These are phyloP conservation scores for Pteruthius melanotis DNA, from an alignment of 2,113 vertebrate species.

Conservation along the genomic window DNA sequence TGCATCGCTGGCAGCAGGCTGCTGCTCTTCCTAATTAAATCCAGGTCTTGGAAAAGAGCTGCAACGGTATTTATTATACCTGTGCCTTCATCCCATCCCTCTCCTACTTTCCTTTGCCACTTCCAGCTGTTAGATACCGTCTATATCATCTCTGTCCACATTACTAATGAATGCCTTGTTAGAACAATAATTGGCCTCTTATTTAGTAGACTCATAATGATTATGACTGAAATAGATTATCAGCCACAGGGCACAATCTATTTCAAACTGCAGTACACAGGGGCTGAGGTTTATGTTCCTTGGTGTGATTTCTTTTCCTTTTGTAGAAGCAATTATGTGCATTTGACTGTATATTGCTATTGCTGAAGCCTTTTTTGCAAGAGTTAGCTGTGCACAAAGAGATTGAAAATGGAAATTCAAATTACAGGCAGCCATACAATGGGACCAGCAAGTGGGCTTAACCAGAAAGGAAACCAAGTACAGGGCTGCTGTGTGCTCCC, in stretches of 20 bases:
- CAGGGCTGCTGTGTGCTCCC: not conserved
- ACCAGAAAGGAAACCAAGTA: not conserved
- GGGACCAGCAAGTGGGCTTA: not conserved
- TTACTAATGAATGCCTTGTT: conserved; percentile 9
- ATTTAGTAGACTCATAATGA: conserved; percentile 11
- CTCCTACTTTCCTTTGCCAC: not conserved
- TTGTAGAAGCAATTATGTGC: conserved; percentile 3
- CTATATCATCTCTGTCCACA: not conserved
- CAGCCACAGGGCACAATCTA: conserved; percentile 12
- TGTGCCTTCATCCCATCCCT: not conserved
- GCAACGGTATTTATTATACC: not conserved
- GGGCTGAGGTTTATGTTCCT: not conserved
- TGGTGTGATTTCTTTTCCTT: conserved; percentile 16
- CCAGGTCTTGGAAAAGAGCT: not conserved
- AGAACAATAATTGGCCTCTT: conserved; percentile 30
- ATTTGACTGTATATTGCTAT: not conserved
- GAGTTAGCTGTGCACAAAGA: not conserved
- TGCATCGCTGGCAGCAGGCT: not conserved
- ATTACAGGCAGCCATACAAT: not conserved
- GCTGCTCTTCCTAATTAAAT: not conserved
- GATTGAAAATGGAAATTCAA: not conserved
- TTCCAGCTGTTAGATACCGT: not conserved
- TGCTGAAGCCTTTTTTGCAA: not conserved
- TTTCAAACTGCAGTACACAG: not conserved
- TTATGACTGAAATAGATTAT: not conserved